Evolutionary conservation across 2,113 vertebrate genomes (phyloP), one percentile per base, ranked within the genome.

Genomic region (Nipponia nippon): DNA sequence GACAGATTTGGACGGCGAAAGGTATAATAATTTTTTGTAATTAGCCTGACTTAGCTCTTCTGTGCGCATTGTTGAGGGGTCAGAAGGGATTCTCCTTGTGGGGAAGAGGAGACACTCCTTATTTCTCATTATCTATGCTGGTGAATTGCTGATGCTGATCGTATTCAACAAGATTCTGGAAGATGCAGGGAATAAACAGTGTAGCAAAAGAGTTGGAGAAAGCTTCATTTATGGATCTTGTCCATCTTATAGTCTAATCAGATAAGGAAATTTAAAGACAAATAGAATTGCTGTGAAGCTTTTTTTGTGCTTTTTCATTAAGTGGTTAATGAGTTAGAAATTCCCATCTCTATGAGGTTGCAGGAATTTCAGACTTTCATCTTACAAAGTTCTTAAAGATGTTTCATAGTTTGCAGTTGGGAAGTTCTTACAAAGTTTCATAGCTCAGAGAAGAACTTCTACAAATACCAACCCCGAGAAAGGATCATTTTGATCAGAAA

Each of bases 321-420:
- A 63, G 23, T 63, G 25, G 36, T 53, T 17, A 46, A 38, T 58
- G 8, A 3, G 7, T 69, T 59, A 11, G 11, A 69, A 42, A 53
- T 78, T 38, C 19, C 49, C 34, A 56, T 55, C 65, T 81, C 38
- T 8, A 2, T 5, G 13, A 66, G 20, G 25, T 46, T 52, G 55
- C 55, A 75, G 79, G 29, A 56, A 38, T 65, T 46, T 55, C 36
- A 58, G 0, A 23, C 30, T 40, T 91, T 2, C 6, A 7, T 5
- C 84, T 27, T 30, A 30, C n/a, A 17, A 67, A 13, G 32, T 32
- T 62, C 27, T 29, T 67, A 3, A 65, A 13, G 52, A 55, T 5
- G 2, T 66, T 75, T 34, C 23, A 2, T 15, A 44, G 38, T 47
- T 91, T 34, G 6, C 0, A 0, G 4, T 0, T 66, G 53, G 25